Evolutionary conservation across 1,140 invertebrate species (phyloP).

Genomic region (Monomorium pharaonis): DNA sequence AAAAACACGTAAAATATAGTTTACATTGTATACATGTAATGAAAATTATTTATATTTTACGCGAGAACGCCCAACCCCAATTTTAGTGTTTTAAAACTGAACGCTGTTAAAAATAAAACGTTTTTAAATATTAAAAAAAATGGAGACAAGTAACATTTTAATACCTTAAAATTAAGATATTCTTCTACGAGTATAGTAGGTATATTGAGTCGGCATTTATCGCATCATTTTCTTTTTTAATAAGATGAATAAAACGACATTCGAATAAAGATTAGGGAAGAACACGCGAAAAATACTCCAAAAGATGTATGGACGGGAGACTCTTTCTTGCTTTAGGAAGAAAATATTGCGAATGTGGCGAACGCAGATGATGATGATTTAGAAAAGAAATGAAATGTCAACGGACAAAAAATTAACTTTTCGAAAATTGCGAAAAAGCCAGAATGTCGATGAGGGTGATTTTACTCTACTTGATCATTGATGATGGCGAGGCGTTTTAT

Average conservation of each 20-base stretch:
- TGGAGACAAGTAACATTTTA: too few species aligned
- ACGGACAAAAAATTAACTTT: not conserved
- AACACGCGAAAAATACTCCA: not conserved
- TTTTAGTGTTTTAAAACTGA: too few species aligned
- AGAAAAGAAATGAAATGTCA: not conserved
- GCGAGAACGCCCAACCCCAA: too few species aligned
- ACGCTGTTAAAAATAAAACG: too few species aligned
- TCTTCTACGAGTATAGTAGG: too few species aligned
- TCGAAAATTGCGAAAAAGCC: not conserved
- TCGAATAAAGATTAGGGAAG: not conserved
- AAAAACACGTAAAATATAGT: too few species aligned
- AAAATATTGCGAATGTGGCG: not conserved
- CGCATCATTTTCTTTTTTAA: not conserved
- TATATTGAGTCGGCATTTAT: not conserved
- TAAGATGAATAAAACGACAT: not conserved
- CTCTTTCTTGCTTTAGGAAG: not conserved
- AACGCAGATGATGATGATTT: not conserved
- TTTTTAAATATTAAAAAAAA: too few species aligned
- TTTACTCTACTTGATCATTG: slow-evolving; percentile 15
- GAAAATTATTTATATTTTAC: too few species aligned
- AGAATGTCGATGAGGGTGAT: slow-evolving; percentile 29
- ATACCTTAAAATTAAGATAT: too few species aligned
- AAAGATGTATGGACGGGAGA: not conserved
- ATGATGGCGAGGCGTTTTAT: slow-evolving; percentile 46
- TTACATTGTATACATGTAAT: too few species aligned